phyloP scores from a whole-genome alignment of 2,888 invertebrate species.

The Mycogona germanica region DNA sequence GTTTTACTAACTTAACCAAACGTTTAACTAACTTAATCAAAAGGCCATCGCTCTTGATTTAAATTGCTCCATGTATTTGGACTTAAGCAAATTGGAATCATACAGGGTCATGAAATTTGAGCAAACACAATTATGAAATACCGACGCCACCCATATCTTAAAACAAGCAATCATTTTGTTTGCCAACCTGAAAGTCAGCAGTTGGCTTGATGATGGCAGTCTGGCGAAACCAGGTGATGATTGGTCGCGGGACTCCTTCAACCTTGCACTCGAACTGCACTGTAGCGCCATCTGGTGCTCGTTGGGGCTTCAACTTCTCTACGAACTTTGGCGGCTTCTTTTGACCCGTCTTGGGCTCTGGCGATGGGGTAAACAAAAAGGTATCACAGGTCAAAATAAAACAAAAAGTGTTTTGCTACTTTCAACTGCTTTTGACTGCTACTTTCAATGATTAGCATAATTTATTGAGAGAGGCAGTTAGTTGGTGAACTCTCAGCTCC shows the following conservation, averaged over 20 bases:
- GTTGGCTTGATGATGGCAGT: conserved; percentile 84
- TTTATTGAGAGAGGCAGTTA: too few species aligned
- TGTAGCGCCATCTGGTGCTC: conserved; percentile 77
- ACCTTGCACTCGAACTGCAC: conserved; percentile 96
- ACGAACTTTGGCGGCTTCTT: conserved; percentile 74
- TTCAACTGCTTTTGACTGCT: background rate
- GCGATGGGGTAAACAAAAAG: too few species aligned
- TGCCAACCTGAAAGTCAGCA: conserved; percentile 72
- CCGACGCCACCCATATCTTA: too few species aligned
- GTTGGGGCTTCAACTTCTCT: conserved; percentile 67
- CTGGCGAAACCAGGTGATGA: conserved; percentile 94
- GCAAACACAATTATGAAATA: too few species aligned
- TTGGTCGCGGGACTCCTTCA: conserved; percentile 83
- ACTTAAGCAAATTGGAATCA: too few species aligned
- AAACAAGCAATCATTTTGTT: too few species aligned
- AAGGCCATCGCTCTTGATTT: too few species aligned
- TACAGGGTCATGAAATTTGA: too few species aligned
- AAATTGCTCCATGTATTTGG: too few species aligned
- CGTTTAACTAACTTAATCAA: too few species aligned
- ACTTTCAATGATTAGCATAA: background rate
- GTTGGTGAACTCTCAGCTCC: too few species aligned
- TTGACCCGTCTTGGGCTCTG: conserved; percentile 44
- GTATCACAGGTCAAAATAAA: background rate
- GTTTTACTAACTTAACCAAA: too few species aligned
- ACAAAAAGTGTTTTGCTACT: background rate